Conservation (phyloP, 1,140 invertebrate species). For the Leptinotarsa defecta region DNA sequence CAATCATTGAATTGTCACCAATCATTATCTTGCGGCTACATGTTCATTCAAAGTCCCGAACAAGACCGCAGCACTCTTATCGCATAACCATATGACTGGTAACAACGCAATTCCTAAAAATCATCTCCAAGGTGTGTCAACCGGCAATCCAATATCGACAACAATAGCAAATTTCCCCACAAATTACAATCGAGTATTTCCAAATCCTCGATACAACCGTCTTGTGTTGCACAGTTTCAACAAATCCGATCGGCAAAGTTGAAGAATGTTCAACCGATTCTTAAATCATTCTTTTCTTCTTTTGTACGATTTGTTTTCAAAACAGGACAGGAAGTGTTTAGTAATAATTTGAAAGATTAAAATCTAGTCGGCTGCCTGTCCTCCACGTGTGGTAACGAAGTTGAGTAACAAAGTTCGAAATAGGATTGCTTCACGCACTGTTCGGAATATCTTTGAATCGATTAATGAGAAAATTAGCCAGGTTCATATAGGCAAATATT, state of each 20-base stretch:
- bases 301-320: background rate
- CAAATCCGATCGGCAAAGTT: background rate
- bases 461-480: background rate
- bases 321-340: background rate
- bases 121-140: background rate
- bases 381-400: background rate
- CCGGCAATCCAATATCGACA: background rate
- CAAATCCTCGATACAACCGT: background rate
- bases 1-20: too few species aligned
- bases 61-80: too few species aligned
- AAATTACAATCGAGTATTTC: slow-evolving; percentile 6
- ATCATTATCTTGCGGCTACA: too few species aligned
- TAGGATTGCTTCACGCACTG: slow-evolving; percentile 4
- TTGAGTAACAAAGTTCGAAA: background rate
- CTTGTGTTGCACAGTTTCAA: background rate
- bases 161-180: slow-evolving; percentile 14
- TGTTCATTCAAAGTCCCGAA: too few species aligned
- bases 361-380: slow-evolving; percentile 11
- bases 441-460: slow-evolving; percentile 6
- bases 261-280: background rate
- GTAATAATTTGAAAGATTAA: slow-evolving; percentile 11
- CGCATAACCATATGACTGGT: too few species aligned
- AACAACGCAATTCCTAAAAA: background rate
- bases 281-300: slow-evolving; percentile 16
- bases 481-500: background rate